Base-by-base conservation (phyloP, 2,113 vertebrate genomes). In the Dryoscopus gambensis region DNA sequence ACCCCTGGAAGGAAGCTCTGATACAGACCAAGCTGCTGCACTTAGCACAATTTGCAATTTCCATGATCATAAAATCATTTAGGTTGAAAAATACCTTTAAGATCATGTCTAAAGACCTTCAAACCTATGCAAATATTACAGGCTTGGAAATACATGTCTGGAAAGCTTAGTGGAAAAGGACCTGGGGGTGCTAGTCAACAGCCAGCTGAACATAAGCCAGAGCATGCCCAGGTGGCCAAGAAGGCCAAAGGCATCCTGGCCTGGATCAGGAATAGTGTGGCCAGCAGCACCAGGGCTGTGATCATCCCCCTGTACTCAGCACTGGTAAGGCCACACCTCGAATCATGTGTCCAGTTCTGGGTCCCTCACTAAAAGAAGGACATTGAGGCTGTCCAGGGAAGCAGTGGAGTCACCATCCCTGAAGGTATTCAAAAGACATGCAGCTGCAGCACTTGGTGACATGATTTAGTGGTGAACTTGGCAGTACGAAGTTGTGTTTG, bases 241-340 rank as follows among this genome's bases (percentile, higher is more conserved):
- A 40, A 6, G 18, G 22, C n/a, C 60, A 42, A 2, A 0, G 31
- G 35, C 47, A 81, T 15, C 47, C 13, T 74, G 27, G 46, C 30
- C 42, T 74, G 13, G 0, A 37, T 30, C 25, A 37, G 68, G 7
- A 67, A 17, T 1, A 30, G 24, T 4, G 13, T 22, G 35, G 69
- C 42, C 69, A 86, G 76, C 22, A 75, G 22, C 13, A 28, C 2
- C 5, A 68, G 35, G 40, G 31, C 55, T 9, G 24, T 3, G 35
- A 22, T 7, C 3, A 5, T 37, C 7, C 15, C 30, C 5, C 22
- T 14, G 5, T 18, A 18, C 23, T 33, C 2, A 0, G 53, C 53
- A 47, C 44, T 23, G 37, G 15, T 13, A 0, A 37, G 10, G 52
- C 12, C 44, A 52, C 33, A 59, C 10, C 15, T 42, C 1, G 0